Evolutionary conservation across 1,140 invertebrate species (phyloP).

Genomic region (Panagrolaimus sp.): DNA sequence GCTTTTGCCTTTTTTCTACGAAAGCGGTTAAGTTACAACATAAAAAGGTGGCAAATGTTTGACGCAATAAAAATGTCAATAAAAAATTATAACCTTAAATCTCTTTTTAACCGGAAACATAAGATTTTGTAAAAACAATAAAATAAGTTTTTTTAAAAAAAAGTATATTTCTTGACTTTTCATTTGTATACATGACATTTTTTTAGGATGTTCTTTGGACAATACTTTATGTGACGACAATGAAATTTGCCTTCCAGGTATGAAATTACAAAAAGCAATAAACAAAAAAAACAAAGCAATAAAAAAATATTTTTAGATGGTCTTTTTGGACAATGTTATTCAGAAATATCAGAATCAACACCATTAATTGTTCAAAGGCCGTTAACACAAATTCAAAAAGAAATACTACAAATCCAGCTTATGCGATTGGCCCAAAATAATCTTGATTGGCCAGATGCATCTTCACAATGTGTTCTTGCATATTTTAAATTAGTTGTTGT

Average conservation of each 20-base stretch:
- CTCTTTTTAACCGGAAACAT: too few relatives aligned
- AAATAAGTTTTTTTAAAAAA: too few relatives aligned
- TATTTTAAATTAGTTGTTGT: constrained; percentile 40
- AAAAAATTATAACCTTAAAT: not conserved
- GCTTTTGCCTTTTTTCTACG: too few relatives aligned
- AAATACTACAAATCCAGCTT: constrained; percentile 35
- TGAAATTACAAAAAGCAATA: constrained; percentile 4
- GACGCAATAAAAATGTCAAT: constrained; percentile 8
- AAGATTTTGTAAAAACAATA: too few relatives aligned
- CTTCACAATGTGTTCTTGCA: constrained; percentile 40
- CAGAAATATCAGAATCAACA: constrained; percentile 21
- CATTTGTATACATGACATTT: not conserved
- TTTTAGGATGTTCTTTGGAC: constrained; percentile 38
- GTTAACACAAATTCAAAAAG: constrained; percentile 23
- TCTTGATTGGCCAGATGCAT: constrained; percentile 42
- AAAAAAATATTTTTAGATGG: constrained; percentile 35
- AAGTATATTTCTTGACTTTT: too few relatives aligned
- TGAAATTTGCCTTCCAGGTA: constrained; percentile 35
- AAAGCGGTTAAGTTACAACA: not conserved
- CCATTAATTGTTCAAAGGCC: constrained; percentile 33
- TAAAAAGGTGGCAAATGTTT: not conserved
- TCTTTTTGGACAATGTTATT: constrained; percentile 45
- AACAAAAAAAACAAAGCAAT: not conserved
- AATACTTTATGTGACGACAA: constrained; percentile 33
- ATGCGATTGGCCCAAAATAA: constrained; percentile 31